phyloP scores from a whole-genome alignment of 2,113 vertebrate genomes.

The zebrafish (Danio rerio) region DNA sequence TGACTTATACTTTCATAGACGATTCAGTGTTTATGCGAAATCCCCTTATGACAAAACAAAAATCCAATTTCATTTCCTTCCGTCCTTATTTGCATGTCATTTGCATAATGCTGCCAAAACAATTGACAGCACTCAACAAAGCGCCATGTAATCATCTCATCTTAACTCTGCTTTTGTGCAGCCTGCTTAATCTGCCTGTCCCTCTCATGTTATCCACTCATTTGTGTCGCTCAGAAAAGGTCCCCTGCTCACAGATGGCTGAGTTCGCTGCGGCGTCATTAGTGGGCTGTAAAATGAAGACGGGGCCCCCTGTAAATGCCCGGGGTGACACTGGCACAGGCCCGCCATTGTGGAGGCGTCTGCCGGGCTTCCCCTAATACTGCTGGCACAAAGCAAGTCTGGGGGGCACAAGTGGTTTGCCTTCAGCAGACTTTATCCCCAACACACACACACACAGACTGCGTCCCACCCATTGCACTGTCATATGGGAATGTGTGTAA shows the following conservation, averaged over 20 bases:
- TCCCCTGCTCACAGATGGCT: slow-evolving; percentile 53
- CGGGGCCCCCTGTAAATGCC: slow-evolving; percentile 38
- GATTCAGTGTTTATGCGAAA: slow-evolving; percentile 10
- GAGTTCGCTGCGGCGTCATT: slow-evolving; percentile 30
- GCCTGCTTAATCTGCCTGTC: slow-evolving; percentile 7
- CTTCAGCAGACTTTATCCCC: slow-evolving; percentile 26
- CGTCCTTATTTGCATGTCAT: slow-evolving; percentile 13
- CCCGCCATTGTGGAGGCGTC: slow-evolving; percentile 51
- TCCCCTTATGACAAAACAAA: slow-evolving; percentile 5
- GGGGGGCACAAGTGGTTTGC: slow-evolving; percentile 25
- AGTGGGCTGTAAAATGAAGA: slow-evolving; percentile 22
- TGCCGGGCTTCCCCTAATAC: slow-evolving; percentile 49
- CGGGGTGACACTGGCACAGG: slow-evolving; percentile 55
- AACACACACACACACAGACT: slow-evolving; percentile 1
- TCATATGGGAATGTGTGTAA: slow-evolving; percentile 19
- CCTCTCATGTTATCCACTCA: neutral
- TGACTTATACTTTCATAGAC: neutral
- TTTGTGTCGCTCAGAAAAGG: slow-evolving; percentile 18
- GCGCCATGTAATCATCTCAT: slow-evolving; percentile 25
- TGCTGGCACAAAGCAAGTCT: slow-evolving; percentile 42
- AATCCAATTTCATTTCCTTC: neutral
- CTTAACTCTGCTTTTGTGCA: slow-evolving; percentile 21
- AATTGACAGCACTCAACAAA: slow-evolving; percentile 9
- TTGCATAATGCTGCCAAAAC: slow-evolving; percentile 26
- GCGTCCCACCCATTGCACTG: slow-evolving; percentile 4